These are phyloP conservation scores for Polylopha cassiicola DNA, from an alignment of 2,888 invertebrate species.

Conservation along the genomic window DNA sequence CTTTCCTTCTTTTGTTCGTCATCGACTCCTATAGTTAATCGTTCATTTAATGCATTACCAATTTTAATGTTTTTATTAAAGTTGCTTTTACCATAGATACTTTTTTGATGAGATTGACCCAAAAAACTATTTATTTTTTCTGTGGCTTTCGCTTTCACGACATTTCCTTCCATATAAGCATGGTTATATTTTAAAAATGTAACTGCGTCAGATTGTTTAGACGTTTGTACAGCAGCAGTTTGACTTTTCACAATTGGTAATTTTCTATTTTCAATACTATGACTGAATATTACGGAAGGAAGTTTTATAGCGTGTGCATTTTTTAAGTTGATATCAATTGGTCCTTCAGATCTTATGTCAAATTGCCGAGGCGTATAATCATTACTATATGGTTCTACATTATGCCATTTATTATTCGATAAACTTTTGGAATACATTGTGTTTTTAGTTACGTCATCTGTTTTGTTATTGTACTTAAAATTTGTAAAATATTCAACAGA, in stretches of 20 bases:
- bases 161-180: conserved; percentile 45
- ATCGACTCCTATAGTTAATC: conserved; percentile 42
- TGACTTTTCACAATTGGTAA: conserved; percentile 42
- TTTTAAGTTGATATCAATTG: conserved; percentile 31
- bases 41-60: conserved; percentile 63
- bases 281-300: conserved; percentile 46
- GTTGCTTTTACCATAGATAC: conserved; percentile 27
- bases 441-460: conserved; percentile 26
- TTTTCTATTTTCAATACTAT: conserved; percentile 42
- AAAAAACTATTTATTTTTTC: conserved; percentile 23
- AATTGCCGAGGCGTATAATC: conserved; percentile 52
- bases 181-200: conserved; percentile 59
- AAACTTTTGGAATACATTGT: conserved; percentile 50
- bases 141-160: conserved; percentile 26
- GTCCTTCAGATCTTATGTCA: conserved; percentile 34
- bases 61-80: conserved; percentile 61
- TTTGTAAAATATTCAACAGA: conserved; percentile 48
- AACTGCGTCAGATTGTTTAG: conserved; percentile 47
- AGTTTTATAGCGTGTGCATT: conserved; percentile 36
- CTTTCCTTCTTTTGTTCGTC: conserved; percentile 49
- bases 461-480: conserved; percentile 29
- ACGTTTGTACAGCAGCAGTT: conserved; percentile 46
- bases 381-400: conserved; percentile 56
- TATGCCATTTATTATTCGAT: conserved; percentile 60
- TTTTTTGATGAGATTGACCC: conserved; percentile 23